Base-by-base conservation (phyloP, 64 coral and sea anemone species). In the Stichodactyla mertensii region DNA sequence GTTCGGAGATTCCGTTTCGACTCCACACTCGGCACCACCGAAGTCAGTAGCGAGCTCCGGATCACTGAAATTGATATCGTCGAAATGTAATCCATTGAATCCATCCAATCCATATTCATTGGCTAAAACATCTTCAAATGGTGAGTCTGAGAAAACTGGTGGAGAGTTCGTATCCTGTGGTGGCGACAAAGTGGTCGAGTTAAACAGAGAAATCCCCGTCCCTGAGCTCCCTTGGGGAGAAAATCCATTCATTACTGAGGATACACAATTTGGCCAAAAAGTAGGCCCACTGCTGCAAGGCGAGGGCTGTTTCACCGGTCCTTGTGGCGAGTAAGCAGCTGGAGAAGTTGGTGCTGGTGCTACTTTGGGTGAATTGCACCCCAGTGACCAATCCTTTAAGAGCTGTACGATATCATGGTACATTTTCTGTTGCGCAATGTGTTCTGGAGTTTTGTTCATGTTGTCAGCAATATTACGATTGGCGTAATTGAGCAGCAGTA, bases 371-470 rank as follows among this genome's bases (percentile, higher is more conserved):
- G 96, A 98, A 64, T 89, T 98, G 22, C 96, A 98, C 28, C 96
- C 96, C 1, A 98, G 70, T 14, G 96, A 98, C 96, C 96, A 98
- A 67, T 98, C 96, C 5, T 92, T 92, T 0, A 98, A 78, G 14
- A 98, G 84, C n/a, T 92, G 89, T 12, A 98, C 96, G 82, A 98
- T 98, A 55, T 98, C 96, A n/a, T 89, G 74, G 77, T 98, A 92
- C 18, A 90, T 80, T 51, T 92, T 87, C 52, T 94, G 92, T 78
- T 87, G 89, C 14, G 96, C 96, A 58, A 98, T 94, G 69, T 95
- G 90, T 52, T 94, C 90, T 19, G 96, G 96, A 1, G 92, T 94
- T 78, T 95, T 93, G 67, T 98, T 92, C 96, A 98, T 98, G 77
- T 87, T 94, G 31, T 98, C 96, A 54, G 96, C 96, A 54, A 92